A percentile compares a stretch with the other conserved stretches of the same genome.
These are phyloP conservation scores for Mesoclemmys tuberculata DNA, from an alignment of 2,113 vertebrate species.

Conservation along the genomic window DNA sequence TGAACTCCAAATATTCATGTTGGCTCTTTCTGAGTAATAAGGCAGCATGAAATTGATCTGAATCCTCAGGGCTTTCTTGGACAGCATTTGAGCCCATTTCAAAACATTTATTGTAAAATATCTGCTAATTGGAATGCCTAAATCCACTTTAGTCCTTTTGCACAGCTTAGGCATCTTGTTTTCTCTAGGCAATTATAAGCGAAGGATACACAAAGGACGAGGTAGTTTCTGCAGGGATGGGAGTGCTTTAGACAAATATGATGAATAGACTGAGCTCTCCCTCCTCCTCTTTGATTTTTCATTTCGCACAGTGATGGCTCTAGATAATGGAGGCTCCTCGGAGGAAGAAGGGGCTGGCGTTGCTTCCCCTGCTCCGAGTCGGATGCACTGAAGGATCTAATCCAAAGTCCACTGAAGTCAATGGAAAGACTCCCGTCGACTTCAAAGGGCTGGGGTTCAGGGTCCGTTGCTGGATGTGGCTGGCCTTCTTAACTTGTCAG, in stretches of 20 bases:
- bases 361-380: background rate
- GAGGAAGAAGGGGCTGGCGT: background rate
- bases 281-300: background rate
- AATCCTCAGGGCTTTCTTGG: conserved; percentile 88
- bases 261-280: background rate
- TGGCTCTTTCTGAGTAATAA: conserved; percentile 82
- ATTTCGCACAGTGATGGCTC: background rate
- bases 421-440: fast-evolving
- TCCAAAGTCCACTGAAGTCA: fast-evolving
- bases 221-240: background rate
- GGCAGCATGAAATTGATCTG: conserved; percentile 91
- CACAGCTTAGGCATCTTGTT: conserved; percentile 74
- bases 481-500: background rate
- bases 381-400: background rate
- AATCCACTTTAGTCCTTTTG: conserved; percentile 85
- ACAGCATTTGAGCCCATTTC: conserved; percentile 77
- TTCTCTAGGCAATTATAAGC: conserved; percentile 21
- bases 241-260: background rate
- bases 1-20: conserved; percentile 85
- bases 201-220: background rate
- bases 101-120: conserved; percentile 85
- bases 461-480: background rate
- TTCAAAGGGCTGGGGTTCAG: fast-evolving
- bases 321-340: background rate
- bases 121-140: conserved; percentile 87